Evolutionary conservation across 2,113 vertebrate genomes (phyloP), one percentile per base, ranked within the genome.

Genomic region (Periophthalmodon schlosseri): DNA sequence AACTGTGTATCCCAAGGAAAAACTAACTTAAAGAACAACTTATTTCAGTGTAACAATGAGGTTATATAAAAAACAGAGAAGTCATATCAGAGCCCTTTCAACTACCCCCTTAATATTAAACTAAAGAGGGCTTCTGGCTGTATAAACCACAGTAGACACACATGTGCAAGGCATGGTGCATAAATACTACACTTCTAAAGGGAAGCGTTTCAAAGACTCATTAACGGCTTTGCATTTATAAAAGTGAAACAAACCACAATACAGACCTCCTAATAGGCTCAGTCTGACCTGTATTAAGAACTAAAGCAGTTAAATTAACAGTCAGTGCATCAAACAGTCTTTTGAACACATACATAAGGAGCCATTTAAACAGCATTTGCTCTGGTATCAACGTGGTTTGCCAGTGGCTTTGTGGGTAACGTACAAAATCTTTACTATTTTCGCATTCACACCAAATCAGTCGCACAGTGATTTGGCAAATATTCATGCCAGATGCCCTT

Each of bases 211-310:
- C 34, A n/a, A 24, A 39, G 24, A 44, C 33, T 73, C 77, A 77
- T 79, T 74, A 75, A 74, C 77, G 65, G 33, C 70, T 58, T 14
- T 54, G 54, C 36, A 36, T 81, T 86, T 65, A 73, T 67, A 69
- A 77, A 78, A 77, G 63, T 10, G 56, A 72, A 8, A 67, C 65
- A 68, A 81, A 76, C 75, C 77, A 79, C 79, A 84, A n/a, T 5
- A 78, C 56, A 82, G 79, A 50, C 52, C 13, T 24, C 57, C 23
- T 23, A 60, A 28, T 28, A 7, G 1, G 0, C 24, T 34, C 84
- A 75, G 80, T 69, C 75, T 60, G 2, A 69, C n/a, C 47, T 69
- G 44, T 33, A 83, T 77, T 69, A 23, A 61, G 73, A 76, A 13
- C 15, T 39, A 68, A 50, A 44, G 64, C 20, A 75, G 52, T 64